Base-by-base conservation (phyloP, 2,797 vertebrate genomes). In the Forpus xanthops region DNA sequence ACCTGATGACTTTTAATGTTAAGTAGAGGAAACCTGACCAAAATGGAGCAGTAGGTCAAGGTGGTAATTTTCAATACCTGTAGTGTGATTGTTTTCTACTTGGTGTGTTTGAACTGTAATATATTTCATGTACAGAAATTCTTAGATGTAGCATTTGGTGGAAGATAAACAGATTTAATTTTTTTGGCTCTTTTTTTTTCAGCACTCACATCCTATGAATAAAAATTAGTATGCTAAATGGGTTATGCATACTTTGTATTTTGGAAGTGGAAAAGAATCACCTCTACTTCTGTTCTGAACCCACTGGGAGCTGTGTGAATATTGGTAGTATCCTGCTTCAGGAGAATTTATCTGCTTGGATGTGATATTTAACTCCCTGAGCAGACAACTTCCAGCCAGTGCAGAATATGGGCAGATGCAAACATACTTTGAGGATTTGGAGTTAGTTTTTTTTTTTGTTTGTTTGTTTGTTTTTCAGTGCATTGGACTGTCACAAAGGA, bases 291-390 rank as follows among this genome's bases (percentile, higher is more conserved):
- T 89, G 49, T 74, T 74, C 25, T 67, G 52, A 49, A 33, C 39
- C 75, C 27, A 44, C 60, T 77, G 76, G 37, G n/a, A 67, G 52
- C 25, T 10, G 3, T 41, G 35, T 60, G 67, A 45, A 10, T 1
- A 0, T 1, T 17, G 13, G 5, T 3, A 11, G 12, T 30, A 6
- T 27, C 31, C 39, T 37, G 16, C 31, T 31, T 50, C 2, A 1
- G 55, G 61, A 67, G 28, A 44, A 47, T 76, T 73, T 66, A 37
- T 27, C 42, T 8, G 10, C 31, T 25, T 64, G 47, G 60, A 18
- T 74, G 39, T 31, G 39, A 28, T 53, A 23, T 77, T 79, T 19
- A n/a, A 33, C 8, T 76, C 39, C 11, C 62, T 52, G 65, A 71
- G 5, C 23, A 12, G 28, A 14, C 19, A 50, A 1, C 23, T 85